Evolutionary conservation across 1,140 invertebrate genomes (phyloP).

Genomic region (Phymorhynchus buccinoides): DNA sequence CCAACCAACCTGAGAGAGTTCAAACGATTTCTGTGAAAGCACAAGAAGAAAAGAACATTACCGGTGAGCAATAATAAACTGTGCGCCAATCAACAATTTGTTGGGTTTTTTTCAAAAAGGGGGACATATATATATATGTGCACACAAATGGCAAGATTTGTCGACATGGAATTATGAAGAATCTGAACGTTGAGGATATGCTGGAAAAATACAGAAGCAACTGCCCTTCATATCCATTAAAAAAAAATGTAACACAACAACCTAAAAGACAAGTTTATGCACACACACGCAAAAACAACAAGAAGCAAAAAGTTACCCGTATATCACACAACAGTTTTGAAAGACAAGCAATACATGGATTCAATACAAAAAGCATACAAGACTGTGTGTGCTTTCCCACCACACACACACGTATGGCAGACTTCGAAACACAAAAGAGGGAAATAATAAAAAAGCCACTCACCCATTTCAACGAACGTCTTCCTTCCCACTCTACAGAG

Average conservation of each 20-base stretch:
- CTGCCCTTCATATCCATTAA: background rate
- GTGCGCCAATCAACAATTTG: conserved; percentile 5
- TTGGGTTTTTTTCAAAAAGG: background rate
- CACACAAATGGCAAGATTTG: background rate
- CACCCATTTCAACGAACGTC: background rate
- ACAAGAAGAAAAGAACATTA: too few species aligned
- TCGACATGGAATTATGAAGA: background rate
- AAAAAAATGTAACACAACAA: background rate
- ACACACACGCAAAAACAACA: background rate
- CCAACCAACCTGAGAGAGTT: too few species aligned
- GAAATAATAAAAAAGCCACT: background rate
- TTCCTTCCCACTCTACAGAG: too few species aligned
- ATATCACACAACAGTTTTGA: background rate
- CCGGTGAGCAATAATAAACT: too few species aligned
- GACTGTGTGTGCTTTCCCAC: background rate
- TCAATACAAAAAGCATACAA: background rate
- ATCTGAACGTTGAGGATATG: conserved; percentile 2
- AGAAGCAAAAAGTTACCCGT: background rate
- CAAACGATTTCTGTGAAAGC: too few species aligned
- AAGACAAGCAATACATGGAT: background rate
- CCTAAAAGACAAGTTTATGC: too few species aligned
- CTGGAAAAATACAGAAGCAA: background rate
- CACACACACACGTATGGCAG: background rate
- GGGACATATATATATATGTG: background rate
- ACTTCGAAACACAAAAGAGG: background rate